Percentiles rank a stretch among this genome's conserved stretches.
Evolutionary conservation across 2,113 vertebrate genomes (phyloP).

Genomic region (Sclerurus mexicanus): DNA sequence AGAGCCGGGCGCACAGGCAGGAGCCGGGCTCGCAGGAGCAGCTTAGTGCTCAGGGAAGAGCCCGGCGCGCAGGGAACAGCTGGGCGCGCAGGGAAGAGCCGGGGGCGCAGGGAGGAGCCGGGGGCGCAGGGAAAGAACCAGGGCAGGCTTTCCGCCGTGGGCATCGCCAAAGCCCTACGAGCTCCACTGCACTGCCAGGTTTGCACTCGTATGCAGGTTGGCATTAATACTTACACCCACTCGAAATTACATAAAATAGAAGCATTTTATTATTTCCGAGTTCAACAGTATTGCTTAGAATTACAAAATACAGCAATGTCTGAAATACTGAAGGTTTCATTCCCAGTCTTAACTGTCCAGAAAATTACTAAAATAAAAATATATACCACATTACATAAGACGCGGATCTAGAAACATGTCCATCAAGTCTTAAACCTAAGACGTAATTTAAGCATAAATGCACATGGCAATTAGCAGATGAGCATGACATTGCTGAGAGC

Average conservation of each 20-base stretch:
- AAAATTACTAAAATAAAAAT: slow-evolving; percentile 18
- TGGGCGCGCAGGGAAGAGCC: no score
- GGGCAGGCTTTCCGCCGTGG: no score
- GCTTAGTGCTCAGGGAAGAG: no score
- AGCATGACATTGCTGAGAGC: background rate
- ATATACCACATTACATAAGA: background rate
- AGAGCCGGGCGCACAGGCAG: no score
- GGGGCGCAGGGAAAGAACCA: no score
- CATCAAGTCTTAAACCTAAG: background rate
- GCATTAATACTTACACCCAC: background rate
- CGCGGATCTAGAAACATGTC: background rate
- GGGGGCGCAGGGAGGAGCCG: no score
- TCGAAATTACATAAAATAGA: slow-evolving; percentile 43
- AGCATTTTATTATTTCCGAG: slow-evolving; percentile 16
- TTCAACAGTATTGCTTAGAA: slow-evolving; percentile 46
- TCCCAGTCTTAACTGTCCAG: background rate
- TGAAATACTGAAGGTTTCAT: slow-evolving; percentile 54
- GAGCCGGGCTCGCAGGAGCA: no score
- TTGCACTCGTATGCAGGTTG: no score
- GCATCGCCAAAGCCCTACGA: no score
- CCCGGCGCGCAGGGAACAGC: no score
- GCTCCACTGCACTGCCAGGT: no score
- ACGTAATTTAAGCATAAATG: background rate
- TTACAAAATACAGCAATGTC: slow-evolving; percentile 54
- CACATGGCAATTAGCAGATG: background rate